phyloP scores from a whole-genome alignment of 1,140 invertebrate species.

The Drosophila mojavensis region DNA sequence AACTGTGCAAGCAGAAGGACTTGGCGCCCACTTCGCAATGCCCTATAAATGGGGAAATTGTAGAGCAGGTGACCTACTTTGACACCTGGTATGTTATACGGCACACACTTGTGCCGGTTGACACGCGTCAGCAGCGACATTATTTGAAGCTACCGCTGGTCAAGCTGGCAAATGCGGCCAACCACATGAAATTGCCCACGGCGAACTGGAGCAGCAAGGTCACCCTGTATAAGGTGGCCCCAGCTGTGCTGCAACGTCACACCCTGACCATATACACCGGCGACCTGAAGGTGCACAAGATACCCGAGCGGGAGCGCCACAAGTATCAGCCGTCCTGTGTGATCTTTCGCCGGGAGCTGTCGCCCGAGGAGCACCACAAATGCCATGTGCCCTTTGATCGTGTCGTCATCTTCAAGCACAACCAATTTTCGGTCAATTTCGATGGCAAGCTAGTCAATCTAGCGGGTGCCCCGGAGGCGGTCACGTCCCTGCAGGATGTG shows the following conservation, averaged over 20 bases:
- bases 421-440: constrained; percentile 67
- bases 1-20: background rate
- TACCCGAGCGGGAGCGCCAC: constrained; percentile 67
- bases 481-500: constrained; percentile 59
- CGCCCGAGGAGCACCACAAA: constrained; percentile 27
- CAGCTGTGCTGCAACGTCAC: constrained; percentile 45
- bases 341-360: constrained; percentile 60
- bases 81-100: constrained; percentile 81
- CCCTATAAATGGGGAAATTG: background rate
- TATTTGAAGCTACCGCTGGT: constrained; percentile 69
- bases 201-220: constrained; percentile 72
- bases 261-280: constrained; percentile 68
- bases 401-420: constrained; percentile 76
- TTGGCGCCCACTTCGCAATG: background rate
- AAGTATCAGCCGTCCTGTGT: constrained; percentile 80
- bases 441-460: constrained; percentile 79
- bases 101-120: constrained; percentile 1
- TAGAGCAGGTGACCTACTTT: constrained; percentile 76
- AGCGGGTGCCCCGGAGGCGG: constrained; percentile 66
- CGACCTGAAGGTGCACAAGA: constrained; percentile 67
- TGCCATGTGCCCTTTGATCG: constrained; percentile 70
- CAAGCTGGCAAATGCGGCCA: constrained; percentile 69
- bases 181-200: constrained; percentile 57
- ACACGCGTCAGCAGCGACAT: constrained; percentile 45
- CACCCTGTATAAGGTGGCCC: constrained; percentile 64